A percentile compares a stretch with the other conserved stretches of the same genome.
phyloP scores from a whole-genome alignment of 2,888 invertebrate genomes.

The Emesis russula region DNA sequence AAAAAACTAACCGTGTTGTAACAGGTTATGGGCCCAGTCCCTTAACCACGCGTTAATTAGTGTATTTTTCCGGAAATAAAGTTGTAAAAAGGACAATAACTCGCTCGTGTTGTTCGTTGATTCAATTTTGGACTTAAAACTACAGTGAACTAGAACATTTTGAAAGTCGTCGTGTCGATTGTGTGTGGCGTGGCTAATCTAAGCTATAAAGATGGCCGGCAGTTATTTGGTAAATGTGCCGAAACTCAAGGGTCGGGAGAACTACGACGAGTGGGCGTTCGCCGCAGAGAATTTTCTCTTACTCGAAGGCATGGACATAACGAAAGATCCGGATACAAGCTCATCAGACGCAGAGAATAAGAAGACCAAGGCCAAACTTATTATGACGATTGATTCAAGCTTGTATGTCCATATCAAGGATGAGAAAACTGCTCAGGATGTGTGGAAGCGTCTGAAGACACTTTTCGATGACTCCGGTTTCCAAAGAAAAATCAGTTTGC shows the following conservation, averaged over 20 bases:
- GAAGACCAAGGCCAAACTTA: slow-evolving; percentile 53
- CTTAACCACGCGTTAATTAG: not conserved
- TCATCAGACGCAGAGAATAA: slow-evolving; percentile 5
- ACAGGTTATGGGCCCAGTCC: slow-evolving; percentile 5
- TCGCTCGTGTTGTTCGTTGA: slow-evolving; percentile 1
- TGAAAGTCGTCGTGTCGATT: not conserved
- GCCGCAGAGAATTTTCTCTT: not conserved
- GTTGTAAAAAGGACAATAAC: not conserved
- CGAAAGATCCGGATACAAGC: not conserved
- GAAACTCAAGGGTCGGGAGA: too few relatives aligned
- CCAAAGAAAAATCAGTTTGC: slow-evolving; percentile 19
- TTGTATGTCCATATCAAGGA: slow-evolving; percentile 78
- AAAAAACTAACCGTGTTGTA: too few relatives aligned
- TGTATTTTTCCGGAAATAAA: not conserved
- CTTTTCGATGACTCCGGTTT: slow-evolving; percentile 30
- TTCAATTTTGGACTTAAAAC: slow-evolving; percentile 15
- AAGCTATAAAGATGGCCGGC: slow-evolving; percentile 8
- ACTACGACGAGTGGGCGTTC: too few relatives aligned
- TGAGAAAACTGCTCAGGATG: slow-evolving; percentile 43
- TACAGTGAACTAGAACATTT: slow-evolving; percentile 11
- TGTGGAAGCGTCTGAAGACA: slow-evolving; percentile 28
- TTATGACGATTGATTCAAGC: slow-evolving; percentile 50
- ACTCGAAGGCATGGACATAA: not conserved
- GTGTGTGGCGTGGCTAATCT: slow-evolving; percentile 14
- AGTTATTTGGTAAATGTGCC: not conserved